A percentile compares a stretch with the other conserved stretches of the same genome.
phyloP scores from a whole-genome alignment of 2,888 invertebrate species.

The Andricus curvator region DNA sequence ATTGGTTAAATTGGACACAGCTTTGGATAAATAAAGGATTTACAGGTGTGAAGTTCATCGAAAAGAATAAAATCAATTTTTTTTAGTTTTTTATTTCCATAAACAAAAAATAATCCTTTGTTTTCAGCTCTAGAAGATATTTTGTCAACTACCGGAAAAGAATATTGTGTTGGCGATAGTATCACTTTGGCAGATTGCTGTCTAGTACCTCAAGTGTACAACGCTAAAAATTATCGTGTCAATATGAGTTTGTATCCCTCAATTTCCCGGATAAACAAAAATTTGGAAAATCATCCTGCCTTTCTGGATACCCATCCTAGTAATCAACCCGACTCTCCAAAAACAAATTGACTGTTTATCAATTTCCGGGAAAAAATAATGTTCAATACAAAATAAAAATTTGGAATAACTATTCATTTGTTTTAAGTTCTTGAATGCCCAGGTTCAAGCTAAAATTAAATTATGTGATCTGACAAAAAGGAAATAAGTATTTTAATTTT shows the following conservation, averaged over 20 bases:
- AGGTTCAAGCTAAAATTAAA: too few species aligned
- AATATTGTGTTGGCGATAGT: constrained; percentile 82
- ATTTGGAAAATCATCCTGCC: constrained; percentile 89
- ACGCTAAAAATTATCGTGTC: constrained; percentile 80
- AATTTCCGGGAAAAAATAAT: too few species aligned
- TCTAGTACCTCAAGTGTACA: constrained; percentile 84
- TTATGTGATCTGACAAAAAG: too few species aligned
- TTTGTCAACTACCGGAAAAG: constrained; percentile 78
- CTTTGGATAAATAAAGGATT: too few species aligned
- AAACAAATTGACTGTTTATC: background rate
- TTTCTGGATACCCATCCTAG: constrained; percentile 92
- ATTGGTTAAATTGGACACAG: constrained; percentile 78
- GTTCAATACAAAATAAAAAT: too few species aligned
- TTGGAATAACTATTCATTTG: too few species aligned
- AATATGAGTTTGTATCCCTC: constrained; percentile 86
- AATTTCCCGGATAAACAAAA: constrained; percentile 89
- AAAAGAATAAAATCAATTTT: too few species aligned
- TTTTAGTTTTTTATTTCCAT: too few species aligned
- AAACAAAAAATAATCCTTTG: too few species aligned
- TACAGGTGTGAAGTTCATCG: too few species aligned
- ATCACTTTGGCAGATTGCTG: constrained; percentile 85
- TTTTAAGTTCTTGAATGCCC: too few species aligned
- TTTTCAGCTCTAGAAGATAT: constrained; percentile 57
- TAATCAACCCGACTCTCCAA: constrained; percentile 39
- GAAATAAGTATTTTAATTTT: too few species aligned